Base-by-base conservation (phyloP, 2,888 invertebrate species). In the Chesias legatella region DNA sequence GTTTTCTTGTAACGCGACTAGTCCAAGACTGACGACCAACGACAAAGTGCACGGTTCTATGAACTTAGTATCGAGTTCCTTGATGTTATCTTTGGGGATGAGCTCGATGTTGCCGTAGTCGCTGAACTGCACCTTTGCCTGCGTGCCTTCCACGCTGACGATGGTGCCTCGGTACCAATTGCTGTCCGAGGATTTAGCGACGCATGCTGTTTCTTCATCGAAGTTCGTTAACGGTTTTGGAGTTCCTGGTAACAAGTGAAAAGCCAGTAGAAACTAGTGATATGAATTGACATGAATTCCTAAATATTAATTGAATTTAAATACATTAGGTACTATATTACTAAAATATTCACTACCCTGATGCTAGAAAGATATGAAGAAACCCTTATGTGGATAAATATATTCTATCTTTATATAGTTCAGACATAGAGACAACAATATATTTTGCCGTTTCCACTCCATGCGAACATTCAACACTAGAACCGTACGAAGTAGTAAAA, bases 81-180 rank as follows among this genome's bases (percentile, higher is more conserved):
- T 91, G 0, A 92, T 36, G 1, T 78, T 70, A 1, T 68, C 79
- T 39, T 58, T 71, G 0, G 82, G 41, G 0, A 94, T 62, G 3
- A 77, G 73, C 71, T 94, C 94, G 0, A 78, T 71, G 64, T 94
- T 93, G 24, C 94, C 95, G 48, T 94, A 94, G 68, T 95, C 95
- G 0, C 92, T 67, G 63, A 90, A 94, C 37, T 89, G 88, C 0
- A 93, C 89, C 11, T 73, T 81, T 10, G 82, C 86, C 9, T 75
- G 78, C 0, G 73, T 70, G 8, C 89, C 89, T 7, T 81, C 78
- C 3, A 73, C 58, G 31, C 73, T 73, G 7, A 84, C 23, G 10
- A 94, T 86, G 45, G 84, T 88, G 1, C 90, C 92, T 29, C 94
- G 89, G 63, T 94, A 94, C 94, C 94, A 94, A 67, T 92, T 92